Evolutionary conservation across 2,888 invertebrate species (phyloP).

Genomic region (Abrostola tripartita): DNA sequence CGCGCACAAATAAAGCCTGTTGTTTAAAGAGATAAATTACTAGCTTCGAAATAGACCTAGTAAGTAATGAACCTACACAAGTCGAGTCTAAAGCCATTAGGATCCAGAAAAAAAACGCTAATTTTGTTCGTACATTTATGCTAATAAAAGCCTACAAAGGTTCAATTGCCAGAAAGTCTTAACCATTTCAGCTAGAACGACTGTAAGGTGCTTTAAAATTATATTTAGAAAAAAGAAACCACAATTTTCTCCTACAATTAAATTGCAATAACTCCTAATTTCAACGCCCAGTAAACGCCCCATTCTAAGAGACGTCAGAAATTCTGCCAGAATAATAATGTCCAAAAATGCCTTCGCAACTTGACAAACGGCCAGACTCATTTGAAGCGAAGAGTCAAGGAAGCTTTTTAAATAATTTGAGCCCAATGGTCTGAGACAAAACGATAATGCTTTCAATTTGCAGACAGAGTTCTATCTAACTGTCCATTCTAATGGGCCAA

Average conservation of each 20-base stretch:
- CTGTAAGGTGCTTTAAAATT: too few relatives aligned
- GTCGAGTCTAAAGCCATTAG: too few relatives aligned
- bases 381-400: slow-evolving; percentile 10
- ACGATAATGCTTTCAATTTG: slow-evolving; percentile 40
- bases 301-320: slow-evolving; percentile 1
- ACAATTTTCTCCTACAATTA: neutral
- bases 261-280: slow-evolving; percentile 8
- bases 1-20: too few relatives aligned
- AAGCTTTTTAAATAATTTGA: slow-evolving; percentile 46
- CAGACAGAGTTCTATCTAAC: neutral
- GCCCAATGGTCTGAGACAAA: slow-evolving; percentile 30
- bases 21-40: too few relatives aligned
- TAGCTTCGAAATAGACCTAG: too few relatives aligned
- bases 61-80: too few relatives aligned
- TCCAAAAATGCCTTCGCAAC: slow-evolving; percentile 11
- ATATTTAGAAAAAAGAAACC: neutral
- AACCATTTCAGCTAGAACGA: too few relatives aligned
- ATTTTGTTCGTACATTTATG: neutral
- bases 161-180: too few relatives aligned
- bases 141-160: neutral
- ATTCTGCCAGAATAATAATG: slow-evolving; percentile 10
- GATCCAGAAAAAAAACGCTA: neutral
- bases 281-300: neutral
- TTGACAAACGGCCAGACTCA: slow-evolving; percentile 31
- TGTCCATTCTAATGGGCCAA: neutral